Base-by-base conservation (phyloP, 2,888 invertebrate species). In the Nomada fucata region DNA sequence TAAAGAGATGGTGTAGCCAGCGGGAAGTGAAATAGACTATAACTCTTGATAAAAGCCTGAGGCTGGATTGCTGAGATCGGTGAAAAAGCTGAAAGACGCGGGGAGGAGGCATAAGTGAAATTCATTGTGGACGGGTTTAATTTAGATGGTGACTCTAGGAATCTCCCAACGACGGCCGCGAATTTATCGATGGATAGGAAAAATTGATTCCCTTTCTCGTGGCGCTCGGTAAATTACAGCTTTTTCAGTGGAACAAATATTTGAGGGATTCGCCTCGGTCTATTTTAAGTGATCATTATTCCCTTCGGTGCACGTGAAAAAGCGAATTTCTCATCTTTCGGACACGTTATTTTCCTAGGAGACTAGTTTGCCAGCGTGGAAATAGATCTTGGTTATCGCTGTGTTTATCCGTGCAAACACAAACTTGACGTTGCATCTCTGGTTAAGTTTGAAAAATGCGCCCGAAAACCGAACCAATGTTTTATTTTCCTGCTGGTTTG, bases 11-110 rank as follows among this genome's bases (percentile, higher is more conserved):
- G 44, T 52, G 29, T 26, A 42, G 78, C n/a, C n/a, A 29, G 70
- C 10, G 42, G 13, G 59, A 65, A 75, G 70, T 64, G 70, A 67
- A 71, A 63, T 75, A 67, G 63, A 57, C 75, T 52, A 70, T 74
- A 70, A 81, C 53, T 79, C 55, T 61, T 50, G 44, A 59, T 61
- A 44, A 71, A 82, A 75, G 68, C 67, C 44, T 3, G 64, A 50
- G 55, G n/a, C 23, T 23, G 69, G 63, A 68, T 82, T 63, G 71
- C 64, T 50, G 63, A 47, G 80, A 65, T 71, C 42, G 68, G 63
- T 64, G 65, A 76, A 76, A 65, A 82, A 76, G 60, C 67, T 68
- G 70, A 72, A 61, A 64, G 76, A 82, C 47, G 75, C 53, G 47
- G 15, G 20, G 65, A 47, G 55, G 7, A 57, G 47, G 26, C 20